phyloP scores from a whole-genome alignment of 1,140 invertebrate species.

The Cotesia vestalis region DNA sequence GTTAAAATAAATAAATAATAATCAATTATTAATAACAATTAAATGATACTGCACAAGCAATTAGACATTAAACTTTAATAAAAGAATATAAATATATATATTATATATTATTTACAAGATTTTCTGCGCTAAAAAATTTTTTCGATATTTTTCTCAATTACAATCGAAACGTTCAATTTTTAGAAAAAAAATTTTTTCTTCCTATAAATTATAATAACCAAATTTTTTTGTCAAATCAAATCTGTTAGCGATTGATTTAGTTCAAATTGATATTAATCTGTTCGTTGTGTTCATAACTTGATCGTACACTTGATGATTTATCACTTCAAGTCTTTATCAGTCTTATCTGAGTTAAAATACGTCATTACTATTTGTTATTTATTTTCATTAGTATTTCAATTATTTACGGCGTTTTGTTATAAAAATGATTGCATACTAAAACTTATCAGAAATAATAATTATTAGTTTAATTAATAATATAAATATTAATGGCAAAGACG shows the following conservation, averaged over 20 bases:
- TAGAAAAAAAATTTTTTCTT: no score
- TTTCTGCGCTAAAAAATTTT: not conserved
- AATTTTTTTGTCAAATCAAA: not conserved
- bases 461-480: not conserved
- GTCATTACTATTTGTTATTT: conserved; percentile 19
- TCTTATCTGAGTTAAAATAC: conserved; percentile 47
- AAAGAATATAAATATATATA: conserved; percentile 3
- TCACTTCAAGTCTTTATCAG: conserved; percentile 48
- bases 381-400: conserved; percentile 11
- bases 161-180: no score
- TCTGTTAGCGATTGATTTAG: conserved; percentile 16
- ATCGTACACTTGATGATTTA: conserved; percentile 24
- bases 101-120: not conserved
- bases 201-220: no score
- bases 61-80: not conserved
- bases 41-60: not conserved
- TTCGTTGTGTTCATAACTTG: conserved; percentile 14
- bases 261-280: conserved; percentile 25
- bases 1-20: conserved; percentile 14
- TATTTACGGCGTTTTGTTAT: conserved; percentile 8
- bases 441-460: not conserved
- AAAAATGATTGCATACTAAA: not conserved
- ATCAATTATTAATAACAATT: not conserved
- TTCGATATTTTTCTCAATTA: not conserved
- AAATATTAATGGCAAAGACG: conserved; percentile 13